Evolutionary conservation across 2,113 vertebrate genomes (phyloP), one percentile per base, ranked within the genome.

Genomic region (Semnornis frantzii): DNA sequence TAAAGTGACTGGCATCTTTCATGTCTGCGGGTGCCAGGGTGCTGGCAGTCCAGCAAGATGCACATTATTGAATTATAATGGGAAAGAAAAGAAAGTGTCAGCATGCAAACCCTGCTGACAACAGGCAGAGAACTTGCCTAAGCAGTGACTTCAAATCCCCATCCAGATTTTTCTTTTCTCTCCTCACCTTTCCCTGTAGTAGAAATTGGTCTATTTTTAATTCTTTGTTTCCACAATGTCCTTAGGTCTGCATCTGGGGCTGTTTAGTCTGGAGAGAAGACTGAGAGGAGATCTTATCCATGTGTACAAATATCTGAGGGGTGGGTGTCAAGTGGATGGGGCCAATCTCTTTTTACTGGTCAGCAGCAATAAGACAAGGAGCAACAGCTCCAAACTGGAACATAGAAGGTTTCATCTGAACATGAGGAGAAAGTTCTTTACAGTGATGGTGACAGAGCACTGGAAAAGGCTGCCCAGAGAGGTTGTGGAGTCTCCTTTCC

Each of bases 31-130:
- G 79, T 80, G 70, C 62, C 25, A 0, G 82, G 77, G 72, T 10
- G 74, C 63, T 55, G 74, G 64, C 62, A 84, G 17, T 42, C 25
- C 28, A 82, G 68, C 81, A 85, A 90, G 77, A 33, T 91, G 72
- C 70, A 89, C 20, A 7, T 72, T 90, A 85, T 21, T 17, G 2
- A 81, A 90, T 87, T 71, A 69, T 52, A 84, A 54, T 42, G 81
- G 69, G 27, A 91, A 91, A 85, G 69, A 89, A 91, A 85, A 83
- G 84, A 87, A 95, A 34, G 85, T 82, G 68, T 86, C 57, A 58
- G 69, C 75, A 54, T 15, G 50, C 18, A 58, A 92, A 16, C 44
- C 62, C 33, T 80, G 46, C 65, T 64, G 64, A 87, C 37, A 37
- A 8, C 0, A 2, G 64, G 27, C 6, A 6, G n/a, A 30, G 25